phyloP scores from a whole-genome alignment of 1,140 invertebrate genomes.

The Streblospio benedicti region DNA sequence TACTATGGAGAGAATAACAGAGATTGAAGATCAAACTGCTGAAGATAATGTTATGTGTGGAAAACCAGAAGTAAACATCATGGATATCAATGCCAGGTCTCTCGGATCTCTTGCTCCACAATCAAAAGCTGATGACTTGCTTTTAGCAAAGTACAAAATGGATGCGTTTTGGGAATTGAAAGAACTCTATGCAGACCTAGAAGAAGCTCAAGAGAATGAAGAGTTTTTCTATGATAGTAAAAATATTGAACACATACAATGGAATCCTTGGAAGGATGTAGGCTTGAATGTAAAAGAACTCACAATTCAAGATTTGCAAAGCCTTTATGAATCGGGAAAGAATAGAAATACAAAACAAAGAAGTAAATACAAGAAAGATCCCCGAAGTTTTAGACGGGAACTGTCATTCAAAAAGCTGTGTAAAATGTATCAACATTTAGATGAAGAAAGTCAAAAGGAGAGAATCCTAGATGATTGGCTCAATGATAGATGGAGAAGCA shows the following conservation, averaged over 20 bases:
- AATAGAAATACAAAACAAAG: slow-evolving; percentile 11
- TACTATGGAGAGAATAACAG: slow-evolving; percentile 73
- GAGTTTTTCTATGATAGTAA: slow-evolving; percentile 71
- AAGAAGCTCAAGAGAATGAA: slow-evolving; percentile 68
- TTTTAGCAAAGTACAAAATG: slow-evolving; percentile 53
- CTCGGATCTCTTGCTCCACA: neutral
- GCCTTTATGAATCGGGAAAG: slow-evolving; percentile 24
- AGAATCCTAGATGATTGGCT: neutral
- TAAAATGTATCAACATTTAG: slow-evolving; percentile 22
- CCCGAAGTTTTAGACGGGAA: slow-evolving; percentile 4
- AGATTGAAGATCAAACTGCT: slow-evolving; percentile 50
- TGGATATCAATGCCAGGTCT: neutral
- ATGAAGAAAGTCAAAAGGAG: slow-evolving; percentile 10
- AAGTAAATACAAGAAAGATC: neutral
- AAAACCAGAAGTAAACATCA: neutral
- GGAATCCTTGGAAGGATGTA: slow-evolving; percentile 61
- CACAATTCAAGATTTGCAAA: slow-evolving; percentile 69
- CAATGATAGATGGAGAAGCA: neutral
- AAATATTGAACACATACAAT: slow-evolving; percentile 61
- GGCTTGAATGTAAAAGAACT: slow-evolving; percentile 72
- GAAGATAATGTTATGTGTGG: neutral
- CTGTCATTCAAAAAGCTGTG: slow-evolving; percentile 16
- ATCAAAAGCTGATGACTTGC: neutral
- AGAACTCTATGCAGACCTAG: slow-evolving; percentile 66
- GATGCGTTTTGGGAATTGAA: slow-evolving; percentile 72